Conservation (phyloP, 1,140 invertebrate species). For the Drosophila santomea region DNA sequence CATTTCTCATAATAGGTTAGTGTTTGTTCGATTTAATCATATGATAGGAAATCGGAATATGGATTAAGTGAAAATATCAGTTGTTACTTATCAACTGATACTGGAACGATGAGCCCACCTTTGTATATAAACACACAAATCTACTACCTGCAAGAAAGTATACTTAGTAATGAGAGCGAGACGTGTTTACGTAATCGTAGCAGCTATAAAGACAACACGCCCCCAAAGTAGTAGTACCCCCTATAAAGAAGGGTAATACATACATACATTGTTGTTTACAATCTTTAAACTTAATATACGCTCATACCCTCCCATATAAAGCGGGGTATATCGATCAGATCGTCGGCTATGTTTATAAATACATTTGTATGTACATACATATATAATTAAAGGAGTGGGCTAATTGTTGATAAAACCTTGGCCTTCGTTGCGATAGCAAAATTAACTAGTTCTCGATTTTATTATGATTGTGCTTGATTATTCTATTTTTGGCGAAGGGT, state of each 20-base stretch:
- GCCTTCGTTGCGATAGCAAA: background rate
- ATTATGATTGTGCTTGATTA: background rate
- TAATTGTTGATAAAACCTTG: slow-evolving; percentile 4
- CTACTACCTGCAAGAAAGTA: slow-evolving; percentile 5
- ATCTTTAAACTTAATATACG: slow-evolving; percentile 1
- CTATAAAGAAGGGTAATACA: slow-evolving; percentile 12
- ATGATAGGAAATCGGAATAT: no score
- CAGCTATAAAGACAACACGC: slow-evolving; percentile 26
- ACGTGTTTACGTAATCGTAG: slow-evolving; percentile 66
- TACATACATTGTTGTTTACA: slow-evolving; percentile 30
- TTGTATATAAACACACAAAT: slow-evolving; percentile 7
- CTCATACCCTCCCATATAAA: background rate
- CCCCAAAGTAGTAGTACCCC: slow-evolving; percentile 30
- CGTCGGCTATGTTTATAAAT: slow-evolving; percentile 11
- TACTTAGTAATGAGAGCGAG: slow-evolving; percentile 19
- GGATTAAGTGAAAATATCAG: no score
- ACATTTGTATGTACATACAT: no score
- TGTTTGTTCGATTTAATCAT: no score
- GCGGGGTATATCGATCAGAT: slow-evolving; percentile 9
- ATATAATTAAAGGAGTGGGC: background rate
- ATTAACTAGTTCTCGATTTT: slow-evolving; percentile 5
- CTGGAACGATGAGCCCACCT: slow-evolving; percentile 14
- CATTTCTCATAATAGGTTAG: no score
- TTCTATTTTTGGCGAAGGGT: slow-evolving; percentile 7
- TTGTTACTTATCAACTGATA: background rate